Evolutionary conservation across 1,140 invertebrate species (phyloP).

Genomic region (Pararge aegeria): DNA sequence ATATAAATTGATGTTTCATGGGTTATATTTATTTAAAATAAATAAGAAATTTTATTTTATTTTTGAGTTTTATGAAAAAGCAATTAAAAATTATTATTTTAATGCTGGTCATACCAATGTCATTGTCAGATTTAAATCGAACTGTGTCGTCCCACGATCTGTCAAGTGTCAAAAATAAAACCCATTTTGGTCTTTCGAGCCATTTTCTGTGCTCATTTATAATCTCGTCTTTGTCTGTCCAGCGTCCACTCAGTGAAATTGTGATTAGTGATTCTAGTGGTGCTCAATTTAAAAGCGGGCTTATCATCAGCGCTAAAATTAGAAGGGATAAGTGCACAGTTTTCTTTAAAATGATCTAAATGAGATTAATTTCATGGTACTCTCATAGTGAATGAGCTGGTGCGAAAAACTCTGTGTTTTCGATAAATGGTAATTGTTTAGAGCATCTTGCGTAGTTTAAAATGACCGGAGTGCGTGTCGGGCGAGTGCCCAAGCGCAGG

Average conservation of each 20-base stretch:
- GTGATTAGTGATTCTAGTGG: background rate
- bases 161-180: no score
- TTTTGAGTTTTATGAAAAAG: no score
- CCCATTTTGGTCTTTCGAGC: no score
- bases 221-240: constrained; percentile 21
- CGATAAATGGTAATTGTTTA: constrained; percentile 34
- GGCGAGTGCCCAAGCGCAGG: constrained; percentile 62
- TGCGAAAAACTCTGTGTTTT: constrained; percentile 34
- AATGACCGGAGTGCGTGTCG: constrained; percentile 66
- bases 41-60: no score
- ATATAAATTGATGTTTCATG: no score
- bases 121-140: no score
- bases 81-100: no score
- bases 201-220: background rate
- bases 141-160: no score
- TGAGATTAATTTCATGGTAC: background rate
- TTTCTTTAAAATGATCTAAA: background rate
- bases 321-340: background rate
- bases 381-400: constrained; percentile 50
- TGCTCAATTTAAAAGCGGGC: background rate
- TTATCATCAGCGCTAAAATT: background rate
- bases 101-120: no score
- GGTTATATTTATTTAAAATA: no score
- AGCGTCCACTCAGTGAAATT: background rate
- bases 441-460: constrained; percentile 26